A percentile compares a stretch with the other conserved stretches of the same genome.
phyloP scores from a whole-genome alignment of 2,888 invertebrate species.

The Geotrupes spiniger region DNA sequence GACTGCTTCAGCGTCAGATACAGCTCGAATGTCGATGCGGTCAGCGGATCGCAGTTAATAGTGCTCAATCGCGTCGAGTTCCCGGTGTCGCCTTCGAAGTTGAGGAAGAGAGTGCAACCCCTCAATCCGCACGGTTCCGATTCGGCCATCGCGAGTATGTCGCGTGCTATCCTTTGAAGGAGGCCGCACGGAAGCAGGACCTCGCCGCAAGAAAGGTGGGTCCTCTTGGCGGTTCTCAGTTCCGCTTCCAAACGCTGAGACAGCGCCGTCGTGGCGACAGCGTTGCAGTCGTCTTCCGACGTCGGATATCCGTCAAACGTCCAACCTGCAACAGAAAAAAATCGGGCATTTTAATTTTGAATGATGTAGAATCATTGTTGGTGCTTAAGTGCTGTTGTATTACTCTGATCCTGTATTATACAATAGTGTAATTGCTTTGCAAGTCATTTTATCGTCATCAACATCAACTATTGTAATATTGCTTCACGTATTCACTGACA shows the following conservation, averaged over 20 bases:
- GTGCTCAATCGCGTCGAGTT: conserved; percentile 69
- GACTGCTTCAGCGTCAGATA: conserved; percentile 84
- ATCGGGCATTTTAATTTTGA: background rate
- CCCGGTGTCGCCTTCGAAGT: conserved; percentile 65
- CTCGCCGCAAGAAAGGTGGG: conserved; percentile 78
- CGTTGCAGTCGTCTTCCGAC: conserved; percentile 32
- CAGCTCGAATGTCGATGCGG: conserved; percentile 86
- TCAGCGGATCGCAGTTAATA: conserved; percentile 80
- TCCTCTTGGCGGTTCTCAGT: conserved; percentile 75
- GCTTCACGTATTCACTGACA: too few relatives aligned
- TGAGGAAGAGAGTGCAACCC: conserved; percentile 82
- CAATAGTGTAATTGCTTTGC: too few relatives aligned
- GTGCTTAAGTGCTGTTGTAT: too few relatives aligned
- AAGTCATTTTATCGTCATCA: too few relatives aligned
- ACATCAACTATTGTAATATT: too few relatives aligned
- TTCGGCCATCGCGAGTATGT: conserved; percentile 79
- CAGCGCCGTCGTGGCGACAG: conserved; percentile 64
- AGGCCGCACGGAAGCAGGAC: conserved; percentile 83
- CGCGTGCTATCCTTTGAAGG: conserved; percentile 72
- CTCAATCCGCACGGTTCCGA: conserved; percentile 86
- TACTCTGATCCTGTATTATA: too few relatives aligned
- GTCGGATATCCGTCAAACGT: conserved; percentile 24
- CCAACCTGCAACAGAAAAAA: conserved; percentile 14
- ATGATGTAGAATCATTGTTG: too few relatives aligned
- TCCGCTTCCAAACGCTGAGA: conserved; percentile 75